Evolutionary conservation across 2,888 invertebrate species (phyloP), one percentile per base, ranked within the genome.

Genomic region (Drosophila cracens): DNA sequence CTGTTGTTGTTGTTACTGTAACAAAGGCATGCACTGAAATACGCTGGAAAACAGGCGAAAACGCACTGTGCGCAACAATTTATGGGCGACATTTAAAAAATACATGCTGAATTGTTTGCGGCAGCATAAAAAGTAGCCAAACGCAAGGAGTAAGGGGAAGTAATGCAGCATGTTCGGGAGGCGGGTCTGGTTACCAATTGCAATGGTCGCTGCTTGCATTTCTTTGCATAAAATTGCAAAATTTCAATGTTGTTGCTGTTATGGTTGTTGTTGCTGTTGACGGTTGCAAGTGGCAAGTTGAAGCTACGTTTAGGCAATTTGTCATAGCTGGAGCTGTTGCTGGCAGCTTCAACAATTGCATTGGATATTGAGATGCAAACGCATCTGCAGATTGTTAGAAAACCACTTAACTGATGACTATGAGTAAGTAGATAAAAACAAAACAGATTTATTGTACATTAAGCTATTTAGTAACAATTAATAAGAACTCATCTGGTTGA

Each of bases 31-130:
- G 70, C 83, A 70, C 73, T 71, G 76, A 86, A 83, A 88, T 81
- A 90, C 83, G 76, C 89, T 82, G 81, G 69, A 81, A 83, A 81
- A 79, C 70, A 64, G 76, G 76, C 67, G 72, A 76, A 86, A 88
- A 84, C 90, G 90, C 86, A 90, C 84, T 70, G 90, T 59, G 87
- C 77, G 76, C 84, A 90, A 81, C 84, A 88, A 88, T 88, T 88
- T 88, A 88, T 88, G 90, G 79, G 87, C 82, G 90, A 88, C 90
- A 90, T 90, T 90, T 80, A 90, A 87, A 79, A 87, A 84, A 88
- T 80, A 86, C 85, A 85, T 74, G 72, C 85, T 76, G 85, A 82
- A 87, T 85, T 85, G 85, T 85, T 85, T 85, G 85, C 88, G 88
- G 85, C 85, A 81, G 85, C 79, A 85, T 83, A 87, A 85, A 85